A percentile compares a stretch with the other conserved stretches of the same genome.
Conservation (phyloP, 1,140 invertebrate genomes). For the Brevipalpus yothersi region DNA sequence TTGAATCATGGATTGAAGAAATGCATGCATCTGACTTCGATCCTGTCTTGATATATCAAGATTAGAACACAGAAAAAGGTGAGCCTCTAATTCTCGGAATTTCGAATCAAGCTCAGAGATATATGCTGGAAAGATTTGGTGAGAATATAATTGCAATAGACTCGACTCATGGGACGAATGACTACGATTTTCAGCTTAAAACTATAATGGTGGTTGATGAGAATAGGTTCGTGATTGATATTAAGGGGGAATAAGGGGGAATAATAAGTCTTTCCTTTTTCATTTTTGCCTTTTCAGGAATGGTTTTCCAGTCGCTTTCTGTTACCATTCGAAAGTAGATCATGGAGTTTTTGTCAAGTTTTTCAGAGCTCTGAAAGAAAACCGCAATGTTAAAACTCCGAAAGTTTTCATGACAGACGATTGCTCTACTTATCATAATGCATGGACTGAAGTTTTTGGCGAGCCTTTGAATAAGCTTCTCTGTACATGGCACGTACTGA, state of each 20-base stretch:
- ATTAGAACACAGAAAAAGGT: not conserved
- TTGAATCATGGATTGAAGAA: too few relatives aligned
- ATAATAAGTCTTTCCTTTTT: too few relatives aligned
- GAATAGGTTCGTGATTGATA: too few relatives aligned
- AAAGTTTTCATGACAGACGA: not conserved
- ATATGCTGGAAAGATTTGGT: conserved; percentile 6
- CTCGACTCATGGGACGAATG: conserved; percentile 6
- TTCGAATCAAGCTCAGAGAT: not conserved
- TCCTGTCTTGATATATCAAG: conserved; percentile 3
- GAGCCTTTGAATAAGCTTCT: not conserved
- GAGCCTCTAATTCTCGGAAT: conserved; percentile 2
- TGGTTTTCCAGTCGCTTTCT: not conserved
- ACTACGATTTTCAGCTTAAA: conserved; percentile 4
- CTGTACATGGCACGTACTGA: not conserved
- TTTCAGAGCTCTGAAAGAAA: not conserved
- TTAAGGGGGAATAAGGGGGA: too few relatives aligned
- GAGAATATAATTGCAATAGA: conserved; percentile 7
- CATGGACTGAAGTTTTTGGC: not conserved
- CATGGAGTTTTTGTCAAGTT: not conserved
- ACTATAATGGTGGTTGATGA: conserved; percentile 2
- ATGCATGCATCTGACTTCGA: not conserved
- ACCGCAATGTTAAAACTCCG: not conserved
- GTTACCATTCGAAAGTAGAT: not conserved
- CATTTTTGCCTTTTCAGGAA: too few relatives aligned
- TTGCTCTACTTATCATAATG: not conserved